Conservation (phyloP, 2,113 vertebrate genomes). For the Calypte anna region DNA sequence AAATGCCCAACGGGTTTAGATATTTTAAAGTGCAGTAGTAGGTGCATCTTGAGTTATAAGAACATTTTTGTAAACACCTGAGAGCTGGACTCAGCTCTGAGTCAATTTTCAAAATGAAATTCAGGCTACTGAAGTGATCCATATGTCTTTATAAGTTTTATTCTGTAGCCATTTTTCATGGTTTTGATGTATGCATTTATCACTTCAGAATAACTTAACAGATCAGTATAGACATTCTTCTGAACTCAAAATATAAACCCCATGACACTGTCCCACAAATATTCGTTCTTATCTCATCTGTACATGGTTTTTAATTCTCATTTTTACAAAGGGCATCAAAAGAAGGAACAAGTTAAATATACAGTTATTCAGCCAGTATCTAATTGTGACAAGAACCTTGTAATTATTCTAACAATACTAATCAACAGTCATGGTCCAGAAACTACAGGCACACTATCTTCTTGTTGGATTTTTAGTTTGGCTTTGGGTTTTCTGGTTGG, state of each 20-base stretch:
- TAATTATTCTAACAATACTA: not conserved
- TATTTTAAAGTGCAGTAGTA: not conserved
- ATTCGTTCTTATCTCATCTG: not conserved
- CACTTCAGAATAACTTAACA: not conserved
- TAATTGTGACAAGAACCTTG: not conserved
- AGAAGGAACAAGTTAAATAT: not conserved
- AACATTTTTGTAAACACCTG: not conserved
- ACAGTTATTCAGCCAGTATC: not conserved
- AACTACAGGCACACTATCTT: not conserved
- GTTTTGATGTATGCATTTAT: not conserved
- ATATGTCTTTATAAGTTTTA: not conserved
- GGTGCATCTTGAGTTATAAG: not conserved
- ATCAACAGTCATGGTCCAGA: not conserved
- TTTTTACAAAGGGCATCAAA: not conserved
- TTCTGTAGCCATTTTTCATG: not conserved
- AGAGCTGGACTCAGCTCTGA: not conserved
- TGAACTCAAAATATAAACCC: not conserved
- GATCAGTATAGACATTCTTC: not conserved
- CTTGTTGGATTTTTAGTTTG: not conserved
- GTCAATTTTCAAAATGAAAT: not conserved
- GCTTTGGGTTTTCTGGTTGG: too few species aligned
- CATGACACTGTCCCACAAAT: not conserved
- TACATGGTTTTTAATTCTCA: not conserved
- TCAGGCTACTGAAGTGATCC: not conserved
- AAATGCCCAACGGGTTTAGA: not conserved